phyloP scores from a whole-genome alignment of 1,140 invertebrate species.

The Euwallacea similis region DNA sequence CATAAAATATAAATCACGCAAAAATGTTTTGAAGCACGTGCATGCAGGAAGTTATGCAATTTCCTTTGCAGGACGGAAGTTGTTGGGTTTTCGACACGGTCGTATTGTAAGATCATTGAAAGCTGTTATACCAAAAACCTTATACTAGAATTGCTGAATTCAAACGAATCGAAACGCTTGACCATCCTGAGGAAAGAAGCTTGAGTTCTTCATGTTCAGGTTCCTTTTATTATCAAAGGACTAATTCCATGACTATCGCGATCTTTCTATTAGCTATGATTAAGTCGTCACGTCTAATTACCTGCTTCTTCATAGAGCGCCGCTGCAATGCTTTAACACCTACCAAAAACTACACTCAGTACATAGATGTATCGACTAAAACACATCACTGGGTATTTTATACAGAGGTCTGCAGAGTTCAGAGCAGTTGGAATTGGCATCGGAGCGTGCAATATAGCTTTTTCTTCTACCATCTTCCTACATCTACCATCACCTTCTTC shows the following conservation, averaged over 20 bases:
- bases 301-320: too few relatives aligned
- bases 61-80: slow-evolving; percentile 47
- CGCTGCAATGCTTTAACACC: too few relatives aligned
- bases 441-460: too few relatives aligned
- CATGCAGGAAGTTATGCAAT: slow-evolving; percentile 50
- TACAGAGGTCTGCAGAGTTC: too few relatives aligned
- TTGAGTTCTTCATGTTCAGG: neutral
- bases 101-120: slow-evolving; percentile 3
- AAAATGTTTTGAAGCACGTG: slow-evolving; percentile 34
- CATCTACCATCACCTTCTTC: too few relatives aligned
- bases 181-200: neutral
- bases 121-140: too few relatives aligned
- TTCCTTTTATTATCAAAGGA: neutral
- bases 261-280: neutral
- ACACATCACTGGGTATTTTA: too few relatives aligned
- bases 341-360: too few relatives aligned
- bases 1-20: slow-evolving; percentile 23
- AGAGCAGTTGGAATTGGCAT: too few relatives aligned
- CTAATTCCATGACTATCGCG: neutral
- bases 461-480: too few relatives aligned
- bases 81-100: slow-evolving; percentile 43
- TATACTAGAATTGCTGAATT: neutral
- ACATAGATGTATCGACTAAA: too few relatives aligned
- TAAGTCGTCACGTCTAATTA: too few relatives aligned
- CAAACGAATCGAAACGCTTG: neutral